Percentiles rank a stretch among this genome's conserved stretches.
Conservation (phyloP, 1,140 invertebrate species). For the Ips typographus region DNA sequence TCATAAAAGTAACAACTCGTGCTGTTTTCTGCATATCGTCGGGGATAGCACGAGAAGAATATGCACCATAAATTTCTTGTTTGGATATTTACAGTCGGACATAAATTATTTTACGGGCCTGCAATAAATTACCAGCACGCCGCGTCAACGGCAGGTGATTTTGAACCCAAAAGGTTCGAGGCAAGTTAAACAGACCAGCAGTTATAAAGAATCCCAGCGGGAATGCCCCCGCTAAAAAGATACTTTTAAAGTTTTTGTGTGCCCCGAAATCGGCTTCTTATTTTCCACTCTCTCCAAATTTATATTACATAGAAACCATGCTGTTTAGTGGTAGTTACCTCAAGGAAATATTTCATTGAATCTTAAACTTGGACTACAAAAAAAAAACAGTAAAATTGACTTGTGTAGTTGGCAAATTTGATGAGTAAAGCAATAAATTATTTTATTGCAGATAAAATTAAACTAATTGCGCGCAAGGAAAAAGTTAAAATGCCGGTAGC, state of each 20-base stretch:
- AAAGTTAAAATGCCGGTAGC: no score
- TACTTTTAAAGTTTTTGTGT: constrained; percentile 33
- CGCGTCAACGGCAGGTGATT: constrained; percentile 35
- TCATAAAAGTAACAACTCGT: constrained; percentile 35
- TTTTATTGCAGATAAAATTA: no score
- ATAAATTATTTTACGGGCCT: constrained; percentile 35
- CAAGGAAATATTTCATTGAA: no score
- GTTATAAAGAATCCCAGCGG: constrained; percentile 33
- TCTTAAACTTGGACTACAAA: no score
- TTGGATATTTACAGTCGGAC: constrained; percentile 36
- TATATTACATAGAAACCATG: constrained; percentile 18
- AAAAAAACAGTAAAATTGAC: no score
- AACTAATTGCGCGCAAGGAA: no score
- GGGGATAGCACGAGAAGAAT: constrained; percentile 32
- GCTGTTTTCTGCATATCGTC: constrained; percentile 31
- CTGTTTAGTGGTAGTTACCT: constrained; percentile 9
- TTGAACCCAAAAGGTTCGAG: constrained; percentile 28
- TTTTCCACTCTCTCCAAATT: constrained; percentile 26
- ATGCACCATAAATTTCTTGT: constrained; percentile 35
- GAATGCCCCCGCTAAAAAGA: constrained; percentile 28
- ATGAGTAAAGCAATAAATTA: no score
- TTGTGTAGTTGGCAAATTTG: no score
- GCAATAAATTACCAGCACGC: constrained; percentile 31
- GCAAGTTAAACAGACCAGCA: constrained; percentile 32
- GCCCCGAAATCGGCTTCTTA: constrained; percentile 24